These are phyloP conservation scores for Silurus asotus DNA, from an alignment of 2,113 vertebrate species.

Conservation along the genomic window DNA sequence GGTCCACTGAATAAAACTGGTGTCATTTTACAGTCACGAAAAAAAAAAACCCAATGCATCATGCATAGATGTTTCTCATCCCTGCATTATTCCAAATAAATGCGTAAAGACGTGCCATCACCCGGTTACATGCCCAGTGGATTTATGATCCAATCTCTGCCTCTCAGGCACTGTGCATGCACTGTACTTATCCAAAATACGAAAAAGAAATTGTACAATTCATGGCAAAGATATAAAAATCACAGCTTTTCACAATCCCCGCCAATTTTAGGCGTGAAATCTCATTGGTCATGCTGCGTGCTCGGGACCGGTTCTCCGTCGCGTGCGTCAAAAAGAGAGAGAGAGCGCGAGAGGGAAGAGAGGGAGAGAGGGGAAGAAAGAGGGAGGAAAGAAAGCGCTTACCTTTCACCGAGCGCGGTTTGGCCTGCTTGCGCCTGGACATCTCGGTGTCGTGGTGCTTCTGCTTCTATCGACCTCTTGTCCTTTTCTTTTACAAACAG, in stretches of 20 bases:
- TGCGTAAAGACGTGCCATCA: neutral
- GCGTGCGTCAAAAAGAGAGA: neutral
- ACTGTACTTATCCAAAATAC: neutral
- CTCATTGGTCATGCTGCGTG: constrained; percentile 74
- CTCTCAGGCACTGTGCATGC: neutral
- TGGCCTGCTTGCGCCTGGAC: constrained; percentile 97
- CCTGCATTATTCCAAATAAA: neutral
- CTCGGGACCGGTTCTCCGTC: constrained; percentile 39
- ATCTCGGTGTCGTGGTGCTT: constrained; percentile 74
- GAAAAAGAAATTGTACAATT: neutral
- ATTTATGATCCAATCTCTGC: neutral
- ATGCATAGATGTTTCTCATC: neutral
- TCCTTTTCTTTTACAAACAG: constrained; percentile 64
- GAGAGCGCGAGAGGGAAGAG: no score
- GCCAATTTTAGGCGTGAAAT: constrained; percentile 72
- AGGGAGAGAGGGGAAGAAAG: neutral
- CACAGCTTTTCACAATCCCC: constrained; percentile 62
- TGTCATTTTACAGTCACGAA: neutral
- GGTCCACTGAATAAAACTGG: neutral
- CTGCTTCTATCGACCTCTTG: constrained; percentile 63
- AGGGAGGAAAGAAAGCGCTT: constrained; percentile 65
- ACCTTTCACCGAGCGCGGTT: constrained; percentile 98
- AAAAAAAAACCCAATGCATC: neutral
- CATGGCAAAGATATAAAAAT: constrained; percentile 34
- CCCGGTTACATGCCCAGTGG: neutral